Evolutionary conservation across 92 coral and sea anemone genomes (phyloP), one percentile per base, ranked within the genome.

Genomic region (Siderastrea siderea): DNA sequence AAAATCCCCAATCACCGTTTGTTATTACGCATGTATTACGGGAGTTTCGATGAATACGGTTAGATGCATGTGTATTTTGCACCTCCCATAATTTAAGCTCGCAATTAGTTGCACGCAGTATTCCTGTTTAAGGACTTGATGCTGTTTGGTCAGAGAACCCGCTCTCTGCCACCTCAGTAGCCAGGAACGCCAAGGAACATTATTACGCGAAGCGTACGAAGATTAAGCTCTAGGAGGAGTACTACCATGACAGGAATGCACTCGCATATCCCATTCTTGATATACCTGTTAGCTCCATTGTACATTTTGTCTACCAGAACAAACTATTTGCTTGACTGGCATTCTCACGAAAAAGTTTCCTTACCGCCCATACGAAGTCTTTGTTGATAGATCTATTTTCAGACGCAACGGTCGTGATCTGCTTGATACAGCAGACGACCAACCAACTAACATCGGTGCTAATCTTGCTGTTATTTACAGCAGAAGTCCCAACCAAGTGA

Each of bases 11-110:
- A 38, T 81, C 45, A 72, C 80, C 7, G 80, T 83, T 8, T 82
- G 71, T 83, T 69, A 60, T n/a, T 26, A 26, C 38, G 38, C 38
- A 26, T 26, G 38, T 26, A 26, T 26, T 65, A 4, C 50, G 3
- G 67, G n/a, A 49, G 59, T 14, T 80, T 59, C 74, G 16, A 17
- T 14, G 86, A 81, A 68, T 61, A 67, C 7, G 79, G 66, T 68
- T 4, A 52, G 15, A n/a, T 81, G 60, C 52, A 19, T 44, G 38
- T 44, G 11, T 45, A 54, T 71, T 26, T 14, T 50, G 47, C 81
- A 11, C 55, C 45, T 3, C 53, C 58, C 9, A 59, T 72, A 15
- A 70, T 84, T 63, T 45, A 65, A 50, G 59, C 62, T 45, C 57
- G 7, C 26, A 58, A 58, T 0, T 71, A 47, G 76, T 6, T 44